phyloP scores from a whole-genome alignment of 1,140 invertebrate genomes.

The Helicoverpa zea region DNA sequence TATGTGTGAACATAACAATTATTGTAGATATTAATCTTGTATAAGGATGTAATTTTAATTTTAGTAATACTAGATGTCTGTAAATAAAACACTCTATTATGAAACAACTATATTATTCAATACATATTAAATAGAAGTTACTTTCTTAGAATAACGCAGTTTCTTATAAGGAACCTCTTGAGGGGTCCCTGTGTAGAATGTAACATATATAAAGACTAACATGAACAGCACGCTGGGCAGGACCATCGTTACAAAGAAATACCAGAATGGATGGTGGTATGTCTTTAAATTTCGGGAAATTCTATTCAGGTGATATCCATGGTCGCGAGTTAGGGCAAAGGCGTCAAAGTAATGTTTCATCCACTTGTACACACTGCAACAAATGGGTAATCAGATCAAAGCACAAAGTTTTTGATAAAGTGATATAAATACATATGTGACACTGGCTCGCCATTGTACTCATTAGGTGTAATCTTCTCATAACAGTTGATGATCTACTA shows the following conservation, averaged over 20 bases:
- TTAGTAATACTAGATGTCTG: not conserved
- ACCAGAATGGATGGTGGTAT: constrained; percentile 41
- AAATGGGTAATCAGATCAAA: not conserved
- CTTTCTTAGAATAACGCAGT: constrained; percentile 14
- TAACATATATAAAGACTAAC: constrained; percentile 57
- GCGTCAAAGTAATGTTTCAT: constrained; percentile 20
- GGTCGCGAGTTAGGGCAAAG: not conserved
- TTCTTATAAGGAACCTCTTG: not conserved
- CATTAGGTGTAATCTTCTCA: too few species aligned
- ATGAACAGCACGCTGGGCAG: constrained; percentile 55
- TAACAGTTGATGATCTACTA: too few species aligned
- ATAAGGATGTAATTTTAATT: not conserved
- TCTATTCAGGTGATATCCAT: not conserved
- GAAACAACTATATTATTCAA: not conserved
- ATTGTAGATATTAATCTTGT: too few species aligned
- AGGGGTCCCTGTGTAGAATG: constrained; percentile 48
- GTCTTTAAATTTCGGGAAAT: not conserved
- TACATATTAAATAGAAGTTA: constrained; percentile 2
- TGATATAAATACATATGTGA: too few species aligned
- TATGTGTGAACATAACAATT: too few species aligned
- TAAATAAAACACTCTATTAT: constrained; percentile 20
- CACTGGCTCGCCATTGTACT: too few species aligned
- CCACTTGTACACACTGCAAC: constrained; percentile 33
- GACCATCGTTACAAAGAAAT: constrained; percentile 55
- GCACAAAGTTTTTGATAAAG: too few species aligned